Evolutionary conservation across 2,113 vertebrate species (phyloP), one percentile per base, ranked within the genome.

Genomic region (Lycocorax pyrrhopterus): DNA sequence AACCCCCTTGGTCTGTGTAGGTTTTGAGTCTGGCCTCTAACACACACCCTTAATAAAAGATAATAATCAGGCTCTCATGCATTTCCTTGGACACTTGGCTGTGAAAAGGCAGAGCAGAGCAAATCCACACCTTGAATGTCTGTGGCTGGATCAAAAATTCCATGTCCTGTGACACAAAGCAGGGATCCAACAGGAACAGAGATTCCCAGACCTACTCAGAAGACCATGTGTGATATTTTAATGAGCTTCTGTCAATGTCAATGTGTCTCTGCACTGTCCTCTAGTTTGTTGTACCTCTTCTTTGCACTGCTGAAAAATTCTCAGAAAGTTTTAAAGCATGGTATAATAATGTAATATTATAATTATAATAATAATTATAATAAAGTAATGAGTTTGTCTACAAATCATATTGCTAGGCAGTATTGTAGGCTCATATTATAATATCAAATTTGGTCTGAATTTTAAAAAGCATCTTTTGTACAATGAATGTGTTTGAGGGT

Each of bases 151-250:
- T 58, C 10, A 69, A 78, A 84, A 64, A 67, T 58, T 6, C 5
- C 43, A 4, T 0, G 1, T 74, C 25, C 25, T n/a, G 1, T 33
- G 7, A 19, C 23, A 60, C 8, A 35, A 86, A 79, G 1, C 15
- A 30, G 21, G 2, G 15, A 68, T 13, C 25, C 77, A 37, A 13
- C 9, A 56, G 58, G 18, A 91, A 6, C 30, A 77, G 1, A 12
- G 43, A 5, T 7, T 59, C 4, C 5, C 8, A 46, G 39, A 87
- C 19, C 35, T 64, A 17, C 72, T 73, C 33, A n/a, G 22, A 72
- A n/a, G 15, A 4, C 17, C n/a, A 1, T 4, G 5, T 49, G 30
- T 6, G 27, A 19, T 55, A 12, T 23, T 44, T 63, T 25, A 81
- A 58, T 5, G 14, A 10, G 29, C 5, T 72, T 62, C 39, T 63